These are phyloP conservation scores for Entelurus aequoreus DNA, from an alignment of 2,113 vertebrate species.

Conservation along the genomic window DNA sequence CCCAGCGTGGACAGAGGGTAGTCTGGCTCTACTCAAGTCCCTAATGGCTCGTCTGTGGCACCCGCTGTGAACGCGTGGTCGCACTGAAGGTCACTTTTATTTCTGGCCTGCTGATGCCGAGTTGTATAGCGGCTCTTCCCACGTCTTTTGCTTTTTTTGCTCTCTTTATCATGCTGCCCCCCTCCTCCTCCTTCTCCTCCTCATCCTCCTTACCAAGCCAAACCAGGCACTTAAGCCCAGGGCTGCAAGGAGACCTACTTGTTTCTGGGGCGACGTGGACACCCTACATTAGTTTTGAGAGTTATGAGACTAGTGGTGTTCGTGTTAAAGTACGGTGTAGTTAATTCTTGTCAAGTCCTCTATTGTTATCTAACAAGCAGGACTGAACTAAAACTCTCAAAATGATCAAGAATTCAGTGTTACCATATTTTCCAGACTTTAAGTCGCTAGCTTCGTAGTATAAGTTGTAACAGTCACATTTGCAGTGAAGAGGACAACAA, in stretches of 20 bases:
- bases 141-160: conserved; percentile 16
- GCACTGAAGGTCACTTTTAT: conserved; percentile 61
- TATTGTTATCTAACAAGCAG: no score
- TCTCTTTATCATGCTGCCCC: conserved; percentile 27
- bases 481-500: no score
- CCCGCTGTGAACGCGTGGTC: conserved; percentile 48
- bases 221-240: conserved; percentile 13
- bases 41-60: conserved; percentile 44
- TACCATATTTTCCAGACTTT: no score
- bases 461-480: no score
- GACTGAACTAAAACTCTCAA: no score
- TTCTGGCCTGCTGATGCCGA: conserved; percentile 48
- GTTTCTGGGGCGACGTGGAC: conserved; percentile 28
- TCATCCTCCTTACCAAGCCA: conserved; percentile 11
- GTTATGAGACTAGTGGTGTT: conserved; percentile 10
- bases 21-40: conserved; percentile 35
- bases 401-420: no score
- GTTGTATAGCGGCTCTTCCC: conserved; percentile 29
- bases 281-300: conserved; percentile 31
- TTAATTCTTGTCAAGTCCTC: conserved; percentile 15
- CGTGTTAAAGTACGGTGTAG: conserved; percentile 14
- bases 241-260: conserved; percentile 39
- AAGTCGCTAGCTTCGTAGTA: no score
- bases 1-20: conserved; percentile 19
- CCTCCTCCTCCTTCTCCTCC: not conserved